These are phyloP conservation scores for Polypedilum vanderplanki DNA, from an alignment of 1,140 invertebrate genomes.

Conservation along the genomic window DNA sequence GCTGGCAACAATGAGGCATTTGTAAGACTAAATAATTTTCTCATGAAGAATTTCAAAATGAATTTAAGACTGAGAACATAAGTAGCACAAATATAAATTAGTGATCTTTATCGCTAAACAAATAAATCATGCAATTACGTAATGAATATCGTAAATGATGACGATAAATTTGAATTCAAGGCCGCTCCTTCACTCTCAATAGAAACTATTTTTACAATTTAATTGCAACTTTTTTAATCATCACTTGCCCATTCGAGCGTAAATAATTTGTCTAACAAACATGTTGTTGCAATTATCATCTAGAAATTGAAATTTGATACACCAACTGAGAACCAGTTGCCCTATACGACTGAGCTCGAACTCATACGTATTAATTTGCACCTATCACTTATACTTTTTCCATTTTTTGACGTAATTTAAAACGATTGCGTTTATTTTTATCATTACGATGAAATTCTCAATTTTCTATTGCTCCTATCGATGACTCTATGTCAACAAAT, in stretches of 20 bases:
- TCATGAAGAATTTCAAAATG: background rate
- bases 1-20: slow-evolving; percentile 9
- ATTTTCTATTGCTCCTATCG: too few relatives aligned
- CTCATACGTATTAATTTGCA: background rate
- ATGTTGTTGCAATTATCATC: background rate
- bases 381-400: background rate
- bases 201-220: background rate
- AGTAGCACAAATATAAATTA: background rate
- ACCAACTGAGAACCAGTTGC: background rate
- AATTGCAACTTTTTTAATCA: background rate
- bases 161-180: background rate
- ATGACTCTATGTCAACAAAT: too few relatives aligned
- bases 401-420: background rate
- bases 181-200: background rate
- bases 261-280: background rate
- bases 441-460: too few relatives aligned
- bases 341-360: background rate
- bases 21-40: background rate
- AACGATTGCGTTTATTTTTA: background rate
- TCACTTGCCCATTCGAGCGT: background rate
- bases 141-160: background rate
- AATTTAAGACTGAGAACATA: background rate
- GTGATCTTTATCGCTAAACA: background rate
- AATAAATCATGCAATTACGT: background rate
- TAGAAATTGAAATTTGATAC: background rate